phyloP scores from a whole-genome alignment of 2,113 vertebrate genomes.

The Lamprotornis superbus region DNA sequence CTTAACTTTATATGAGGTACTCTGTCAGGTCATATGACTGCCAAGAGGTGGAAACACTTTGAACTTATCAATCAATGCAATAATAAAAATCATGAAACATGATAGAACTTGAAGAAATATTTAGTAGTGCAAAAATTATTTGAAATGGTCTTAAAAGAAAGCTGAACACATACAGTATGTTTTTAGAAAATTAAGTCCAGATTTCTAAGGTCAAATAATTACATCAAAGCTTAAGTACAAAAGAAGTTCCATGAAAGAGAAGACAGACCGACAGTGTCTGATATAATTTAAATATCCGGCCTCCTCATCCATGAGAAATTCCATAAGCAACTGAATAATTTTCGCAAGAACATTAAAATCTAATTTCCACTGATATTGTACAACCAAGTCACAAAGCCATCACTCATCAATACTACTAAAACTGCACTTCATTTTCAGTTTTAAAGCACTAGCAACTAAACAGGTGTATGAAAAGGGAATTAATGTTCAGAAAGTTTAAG shows the following conservation, averaged over 20 bases:
- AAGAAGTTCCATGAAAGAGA: background rate
- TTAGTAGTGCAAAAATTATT: background rate
- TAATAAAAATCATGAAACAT: background rate
- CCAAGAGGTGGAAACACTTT: background rate
- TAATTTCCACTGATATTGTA: background rate
- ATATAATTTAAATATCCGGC: background rate
- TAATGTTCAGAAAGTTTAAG: background rate
- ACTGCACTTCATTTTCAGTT: background rate
- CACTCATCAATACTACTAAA: background rate
- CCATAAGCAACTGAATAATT: conserved; percentile 17
- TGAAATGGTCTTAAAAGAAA: background rate
- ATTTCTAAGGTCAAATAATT: background rate
- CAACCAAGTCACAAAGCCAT: conserved; percentile 33
- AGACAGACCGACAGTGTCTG: background rate
- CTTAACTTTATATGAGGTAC: background rate
- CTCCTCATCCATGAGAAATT: background rate
- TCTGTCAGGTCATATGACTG: background rate
- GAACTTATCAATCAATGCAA: background rate
- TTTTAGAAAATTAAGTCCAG: background rate
- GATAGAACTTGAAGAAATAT: background rate
- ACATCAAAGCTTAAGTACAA: background rate
- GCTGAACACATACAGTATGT: background rate
- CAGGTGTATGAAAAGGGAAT: background rate
- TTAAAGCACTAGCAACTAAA: background rate
- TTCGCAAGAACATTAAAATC: background rate